These are phyloP conservation scores for Tamandua tetradactyla DNA, from an alignment of 2,797 vertebrate genomes.

Conservation along the genomic window DNA sequence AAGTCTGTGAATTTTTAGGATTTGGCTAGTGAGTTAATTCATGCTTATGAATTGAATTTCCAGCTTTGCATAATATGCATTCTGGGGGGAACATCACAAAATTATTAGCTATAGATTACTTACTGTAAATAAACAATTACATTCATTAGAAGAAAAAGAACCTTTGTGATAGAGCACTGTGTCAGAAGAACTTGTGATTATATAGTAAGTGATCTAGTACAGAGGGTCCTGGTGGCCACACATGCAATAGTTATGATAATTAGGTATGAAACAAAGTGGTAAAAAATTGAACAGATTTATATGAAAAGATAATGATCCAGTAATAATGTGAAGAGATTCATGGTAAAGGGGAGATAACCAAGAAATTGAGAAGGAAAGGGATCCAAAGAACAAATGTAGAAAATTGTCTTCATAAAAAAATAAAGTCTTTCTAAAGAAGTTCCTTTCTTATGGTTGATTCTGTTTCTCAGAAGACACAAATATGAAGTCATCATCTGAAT, in stretches of 20 bases:
- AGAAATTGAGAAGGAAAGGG: neutral
- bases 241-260: slow-evolving; percentile 50
- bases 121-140: slow-evolving; percentile 39
- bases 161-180: neutral
- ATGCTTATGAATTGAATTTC: neutral
- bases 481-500: neutral
- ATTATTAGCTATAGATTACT: neutral
- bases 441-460: neutral
- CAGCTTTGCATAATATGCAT: neutral
- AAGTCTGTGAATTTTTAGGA: neutral
- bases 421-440: neutral
- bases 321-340: neutral
- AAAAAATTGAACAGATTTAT: neutral
- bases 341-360: neutral
- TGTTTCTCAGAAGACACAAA: neutral
- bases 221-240: neutral
- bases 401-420: neutral
- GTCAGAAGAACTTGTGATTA: slow-evolving; percentile 67
- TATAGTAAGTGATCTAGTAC: slow-evolving; percentile 10
- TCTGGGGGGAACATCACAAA: neutral
- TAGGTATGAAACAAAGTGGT: slow-evolving; percentile 48
- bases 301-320: neutral
- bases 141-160: slow-evolving; percentile 46
- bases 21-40: neutral
- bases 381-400: neutral